phyloP scores from a whole-genome alignment of 2,113 vertebrate species.

The Rattus rattus region DNA sequence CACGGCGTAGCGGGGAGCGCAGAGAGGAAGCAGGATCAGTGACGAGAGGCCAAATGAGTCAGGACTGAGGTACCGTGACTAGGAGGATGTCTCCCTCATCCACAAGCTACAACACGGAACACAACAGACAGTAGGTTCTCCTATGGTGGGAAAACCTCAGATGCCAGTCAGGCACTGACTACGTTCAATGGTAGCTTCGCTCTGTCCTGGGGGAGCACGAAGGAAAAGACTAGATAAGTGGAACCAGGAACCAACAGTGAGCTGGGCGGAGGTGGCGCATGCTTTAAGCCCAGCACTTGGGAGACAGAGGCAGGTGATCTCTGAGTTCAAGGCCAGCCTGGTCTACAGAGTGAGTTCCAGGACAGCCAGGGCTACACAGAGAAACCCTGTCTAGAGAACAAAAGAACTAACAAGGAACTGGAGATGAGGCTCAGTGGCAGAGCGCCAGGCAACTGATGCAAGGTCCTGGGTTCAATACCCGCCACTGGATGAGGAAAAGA shows the following conservation, averaged over 20 bases:
- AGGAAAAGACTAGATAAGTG: background rate
- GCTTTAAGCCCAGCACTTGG: background rate
- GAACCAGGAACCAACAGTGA: background rate
- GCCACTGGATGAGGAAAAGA: background rate
- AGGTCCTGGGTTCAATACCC: background rate
- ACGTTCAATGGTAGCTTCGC: no score
- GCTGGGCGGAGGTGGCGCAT: background rate
- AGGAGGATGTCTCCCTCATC: background rate
- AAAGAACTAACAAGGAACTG: background rate
- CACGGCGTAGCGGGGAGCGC: background rate
- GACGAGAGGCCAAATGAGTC: background rate
- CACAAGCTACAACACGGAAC: background rate
- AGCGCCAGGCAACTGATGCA: background rate
- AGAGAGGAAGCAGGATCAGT: background rate
- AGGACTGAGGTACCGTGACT: background rate
- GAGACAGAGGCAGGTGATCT: background rate
- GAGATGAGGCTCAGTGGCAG: background rate
- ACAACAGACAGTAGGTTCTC: background rate
- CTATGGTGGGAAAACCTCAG: background rate
- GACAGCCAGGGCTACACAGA: background rate
- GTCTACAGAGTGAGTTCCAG: background rate
- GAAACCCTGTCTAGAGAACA: background rate
- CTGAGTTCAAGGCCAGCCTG: background rate
- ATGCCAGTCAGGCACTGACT: background rate
- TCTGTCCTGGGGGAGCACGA: background rate